Evolutionary conservation across 2,797 vertebrate genomes (phyloP).

Genomic region (Eleutherodactylus coqui): DNA sequence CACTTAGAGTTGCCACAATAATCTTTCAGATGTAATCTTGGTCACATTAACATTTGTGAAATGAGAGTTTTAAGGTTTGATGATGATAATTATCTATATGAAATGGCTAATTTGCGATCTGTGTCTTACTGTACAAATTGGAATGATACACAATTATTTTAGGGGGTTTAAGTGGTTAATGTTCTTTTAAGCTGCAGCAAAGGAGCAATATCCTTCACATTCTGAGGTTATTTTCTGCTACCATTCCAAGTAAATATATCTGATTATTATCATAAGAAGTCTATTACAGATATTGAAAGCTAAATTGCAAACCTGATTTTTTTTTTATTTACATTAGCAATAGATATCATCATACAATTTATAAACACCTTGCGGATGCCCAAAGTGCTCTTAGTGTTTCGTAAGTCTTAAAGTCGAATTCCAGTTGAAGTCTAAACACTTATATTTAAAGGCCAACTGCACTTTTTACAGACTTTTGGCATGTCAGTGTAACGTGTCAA

Average conservation of each 20-base stretch:
- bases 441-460: too few species aligned
- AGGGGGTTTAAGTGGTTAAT: neutral
- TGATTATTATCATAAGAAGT: neutral
- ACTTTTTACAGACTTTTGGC: too few species aligned
- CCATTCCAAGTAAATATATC: neutral
- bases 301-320: constrained; percentile 12
- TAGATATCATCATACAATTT: neutral
- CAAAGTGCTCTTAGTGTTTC: neutral
- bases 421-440: neutral
- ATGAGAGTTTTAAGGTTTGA: neutral
- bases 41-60: neutral
- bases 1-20: neutral
- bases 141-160: neutral
- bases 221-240: constrained; percentile 4
- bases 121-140: neutral
- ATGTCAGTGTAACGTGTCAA: too few species aligned
- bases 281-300: constrained; percentile 2
- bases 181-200: neutral
- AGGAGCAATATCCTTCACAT: neutral
- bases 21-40: neutral
- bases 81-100: neutral
- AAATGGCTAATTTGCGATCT: neutral
- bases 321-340: neutral
- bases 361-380: neutral
- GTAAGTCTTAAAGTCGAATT: neutral